A percentile compares a stretch with the other conserved stretches of the same genome.
phyloP scores from a whole-genome alignment of 2,113 vertebrate species.

The Corapipo altera region DNA sequence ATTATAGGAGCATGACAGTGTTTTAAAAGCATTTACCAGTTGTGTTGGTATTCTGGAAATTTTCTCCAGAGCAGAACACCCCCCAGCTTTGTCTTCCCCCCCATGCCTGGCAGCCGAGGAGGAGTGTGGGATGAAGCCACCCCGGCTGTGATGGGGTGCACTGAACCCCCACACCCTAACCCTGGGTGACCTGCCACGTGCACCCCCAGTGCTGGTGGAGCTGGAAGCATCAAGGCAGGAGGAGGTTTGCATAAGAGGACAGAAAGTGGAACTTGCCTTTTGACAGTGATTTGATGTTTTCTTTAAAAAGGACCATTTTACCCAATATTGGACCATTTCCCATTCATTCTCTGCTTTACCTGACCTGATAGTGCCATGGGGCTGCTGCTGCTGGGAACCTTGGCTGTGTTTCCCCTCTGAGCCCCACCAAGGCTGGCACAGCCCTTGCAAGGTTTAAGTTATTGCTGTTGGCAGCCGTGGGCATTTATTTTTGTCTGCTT shows the following conservation, averaged over 20 bases:
- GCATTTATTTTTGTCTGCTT: not conserved
- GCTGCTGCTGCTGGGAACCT: not conserved
- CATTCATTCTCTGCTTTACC: not conserved
- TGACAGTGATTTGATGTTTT: not conserved
- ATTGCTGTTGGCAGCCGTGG: not conserved
- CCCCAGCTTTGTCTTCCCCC: not conserved
- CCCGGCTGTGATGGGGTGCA: not conserved
- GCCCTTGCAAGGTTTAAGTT: not conserved
- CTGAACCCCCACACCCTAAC: not conserved
- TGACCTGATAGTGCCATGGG: rapidly evolving
- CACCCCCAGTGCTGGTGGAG: not conserved
- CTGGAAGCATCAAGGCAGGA: not conserved
- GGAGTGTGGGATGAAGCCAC: not conserved
- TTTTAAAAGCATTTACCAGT: not conserved
- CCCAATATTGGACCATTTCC: not conserved
- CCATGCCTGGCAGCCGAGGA: not conserved
- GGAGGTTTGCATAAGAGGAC: not conserved
- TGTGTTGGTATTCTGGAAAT: not conserved
- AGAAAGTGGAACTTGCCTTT: not conserved
- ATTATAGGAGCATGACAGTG: not conserved
- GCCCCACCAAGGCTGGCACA: not conserved
- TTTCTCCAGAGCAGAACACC: not conserved
- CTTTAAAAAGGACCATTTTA: not conserved
- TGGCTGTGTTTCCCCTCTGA: not conserved
- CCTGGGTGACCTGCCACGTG: rapidly evolving